phyloP scores from a whole-genome alignment of 1,140 invertebrate species.

The Tetranychus urticae region DNA sequence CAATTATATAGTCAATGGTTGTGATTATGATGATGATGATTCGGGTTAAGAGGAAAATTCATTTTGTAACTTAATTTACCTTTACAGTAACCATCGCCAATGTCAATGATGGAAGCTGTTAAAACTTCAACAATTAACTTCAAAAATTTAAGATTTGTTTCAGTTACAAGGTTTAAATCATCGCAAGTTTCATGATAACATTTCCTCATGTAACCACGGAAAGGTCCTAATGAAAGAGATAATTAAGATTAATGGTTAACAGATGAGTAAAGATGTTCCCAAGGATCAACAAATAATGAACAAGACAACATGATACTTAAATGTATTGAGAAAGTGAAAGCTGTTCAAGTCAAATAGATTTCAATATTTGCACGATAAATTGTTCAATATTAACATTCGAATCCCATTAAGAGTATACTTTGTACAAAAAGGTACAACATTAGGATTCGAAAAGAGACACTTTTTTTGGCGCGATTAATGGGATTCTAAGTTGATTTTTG shows the following conservation, averaged over 20 bases:
- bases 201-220: constrained; percentile 20
- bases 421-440: too few species aligned
- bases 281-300: too few species aligned
- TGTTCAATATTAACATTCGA: too few species aligned
- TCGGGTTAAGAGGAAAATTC: background rate
- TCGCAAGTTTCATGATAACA: constrained; percentile 24
- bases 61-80: background rate
- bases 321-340: too few species aligned
- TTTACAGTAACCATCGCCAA: background rate
- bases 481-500: too few species aligned
- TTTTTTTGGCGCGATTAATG: too few species aligned
- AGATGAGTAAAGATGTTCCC: too few species aligned
- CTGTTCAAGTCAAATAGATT: too few species aligned
- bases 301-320: too few species aligned
- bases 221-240: constrained; percentile 18
- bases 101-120: constrained; percentile 12
- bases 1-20: background rate
- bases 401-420: too few species aligned
- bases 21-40: background rate
- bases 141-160: constrained; percentile 14
- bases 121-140: constrained; percentile 14
- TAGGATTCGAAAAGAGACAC: too few species aligned
- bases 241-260: background rate
- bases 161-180: constrained; percentile 10
- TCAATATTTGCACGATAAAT: too few species aligned